These are phyloP conservation scores for Gymnarchus niloticus DNA, from an alignment of 2,113 vertebrate genomes.

Conservation along the genomic window DNA sequence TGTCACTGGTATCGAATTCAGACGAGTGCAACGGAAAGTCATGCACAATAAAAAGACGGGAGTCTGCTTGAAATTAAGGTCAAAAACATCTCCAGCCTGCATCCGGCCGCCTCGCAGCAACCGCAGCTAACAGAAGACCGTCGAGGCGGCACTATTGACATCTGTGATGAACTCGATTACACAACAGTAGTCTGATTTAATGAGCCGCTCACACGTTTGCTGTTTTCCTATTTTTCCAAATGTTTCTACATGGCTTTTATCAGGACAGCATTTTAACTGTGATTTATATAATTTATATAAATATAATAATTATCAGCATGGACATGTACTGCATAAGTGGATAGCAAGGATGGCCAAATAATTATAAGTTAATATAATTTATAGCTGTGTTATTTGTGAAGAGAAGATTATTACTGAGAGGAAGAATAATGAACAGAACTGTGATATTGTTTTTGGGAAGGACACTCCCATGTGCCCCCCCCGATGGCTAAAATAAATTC, in stretches of 20 bases:
- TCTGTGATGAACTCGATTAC: background rate
- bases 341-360: background rate
- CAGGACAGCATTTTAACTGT: background rate
- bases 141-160: background rate
- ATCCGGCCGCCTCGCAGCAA: background rate
- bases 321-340: background rate
- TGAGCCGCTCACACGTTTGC: background rate
- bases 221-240: background rate
- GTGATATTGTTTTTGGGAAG: background rate
- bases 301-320: background rate
- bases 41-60: background rate
- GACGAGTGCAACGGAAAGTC: background rate
- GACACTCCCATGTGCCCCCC: background rate
- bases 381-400: background rate
- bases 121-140: background rate
- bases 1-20: background rate
- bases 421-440: background rate
- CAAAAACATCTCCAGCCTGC: background rate
- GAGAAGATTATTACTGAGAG: background rate
- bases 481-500: background rate
- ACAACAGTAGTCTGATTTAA: background rate
- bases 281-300: background rate
- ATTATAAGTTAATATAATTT: background rate
- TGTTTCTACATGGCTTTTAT: background rate
- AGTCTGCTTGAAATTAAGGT: background rate